Percentiles rank a stretch among this genome's conserved stretches.
phyloP scores from a whole-genome alignment of 2,113 vertebrate species.

The Cyanoderma ruficeps region DNA sequence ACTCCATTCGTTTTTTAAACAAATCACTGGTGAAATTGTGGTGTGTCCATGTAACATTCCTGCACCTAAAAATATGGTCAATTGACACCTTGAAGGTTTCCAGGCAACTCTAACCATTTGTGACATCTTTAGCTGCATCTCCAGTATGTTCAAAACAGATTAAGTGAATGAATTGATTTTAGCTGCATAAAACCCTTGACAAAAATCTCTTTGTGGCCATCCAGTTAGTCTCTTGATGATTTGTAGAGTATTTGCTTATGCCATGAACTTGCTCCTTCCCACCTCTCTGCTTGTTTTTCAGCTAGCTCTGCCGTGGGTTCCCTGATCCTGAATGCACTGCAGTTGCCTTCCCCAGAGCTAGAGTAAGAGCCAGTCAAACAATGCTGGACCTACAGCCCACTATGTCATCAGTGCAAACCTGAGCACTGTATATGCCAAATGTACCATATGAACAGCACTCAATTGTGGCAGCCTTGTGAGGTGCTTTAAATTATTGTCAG shows the following conservation, averaged over 20 bases:
- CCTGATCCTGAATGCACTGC: background rate
- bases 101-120: conserved; percentile 82
- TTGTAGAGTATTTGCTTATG: conserved; percentile 67
- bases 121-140: conserved; percentile 79
- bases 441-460: background rate
- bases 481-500: background rate
- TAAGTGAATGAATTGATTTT: conserved; percentile 82
- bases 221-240: conserved; percentile 76
- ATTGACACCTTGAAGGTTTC: conserved; percentile 82
- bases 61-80: conserved; percentile 81
- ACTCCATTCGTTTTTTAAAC: conserved; percentile 79
- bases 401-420: background rate
- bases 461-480: background rate
- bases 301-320: conserved; percentile 11
- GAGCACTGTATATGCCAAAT: background rate
- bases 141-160: conserved; percentile 72
- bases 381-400: background rate
- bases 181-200: conserved; percentile 74
- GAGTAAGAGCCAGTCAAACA: background rate
- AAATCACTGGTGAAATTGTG: conserved; percentile 78
- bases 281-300: conserved; percentile 49
- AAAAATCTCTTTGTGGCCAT: conserved; percentile 76
- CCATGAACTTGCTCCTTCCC: conserved; percentile 61
- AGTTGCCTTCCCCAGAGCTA: background rate
- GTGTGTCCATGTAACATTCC: conserved; percentile 77